Percentiles rank a stretch among this genome's conserved stretches.
These are phyloP conservation scores for Vireo altiloquus DNA, from an alignment of 2,113 vertebrate genomes.

Conservation along the genomic window DNA sequence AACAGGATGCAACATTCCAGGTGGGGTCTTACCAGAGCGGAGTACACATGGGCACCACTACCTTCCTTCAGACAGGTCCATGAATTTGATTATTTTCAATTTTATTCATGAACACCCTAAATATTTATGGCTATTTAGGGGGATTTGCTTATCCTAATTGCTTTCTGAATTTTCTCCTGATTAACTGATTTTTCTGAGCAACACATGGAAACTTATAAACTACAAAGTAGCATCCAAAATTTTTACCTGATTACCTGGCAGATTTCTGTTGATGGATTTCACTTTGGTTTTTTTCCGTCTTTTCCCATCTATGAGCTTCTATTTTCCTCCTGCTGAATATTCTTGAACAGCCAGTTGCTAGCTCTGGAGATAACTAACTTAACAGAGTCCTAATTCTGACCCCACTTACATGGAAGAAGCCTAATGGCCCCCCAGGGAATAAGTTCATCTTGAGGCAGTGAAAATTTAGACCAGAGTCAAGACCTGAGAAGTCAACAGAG, in stretches of 20 bases:
- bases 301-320: background rate
- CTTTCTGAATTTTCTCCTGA: background rate
- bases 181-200: background rate
- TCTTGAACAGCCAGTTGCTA: background rate
- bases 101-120: background rate
- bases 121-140: background rate
- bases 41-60: background rate
- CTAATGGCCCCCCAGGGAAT: background rate
- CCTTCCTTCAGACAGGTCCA: background rate
- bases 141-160: background rate
- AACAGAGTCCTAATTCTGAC: constrained; percentile 11
- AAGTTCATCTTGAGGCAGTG: background rate
- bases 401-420: background rate
- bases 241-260: background rate
- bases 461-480: constrained; percentile 25
- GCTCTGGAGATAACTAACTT: background rate
- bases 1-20: background rate
- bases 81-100: background rate
- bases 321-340: background rate
- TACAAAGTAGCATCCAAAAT: background rate
- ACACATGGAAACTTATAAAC: background rate
- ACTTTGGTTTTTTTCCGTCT: background rate
- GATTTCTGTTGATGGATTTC: background rate
- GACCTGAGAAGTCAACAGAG: background rate
- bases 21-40: background rate